Conservation (phyloP, 2,113 vertebrate species). For the Zapornia atra region DNA sequence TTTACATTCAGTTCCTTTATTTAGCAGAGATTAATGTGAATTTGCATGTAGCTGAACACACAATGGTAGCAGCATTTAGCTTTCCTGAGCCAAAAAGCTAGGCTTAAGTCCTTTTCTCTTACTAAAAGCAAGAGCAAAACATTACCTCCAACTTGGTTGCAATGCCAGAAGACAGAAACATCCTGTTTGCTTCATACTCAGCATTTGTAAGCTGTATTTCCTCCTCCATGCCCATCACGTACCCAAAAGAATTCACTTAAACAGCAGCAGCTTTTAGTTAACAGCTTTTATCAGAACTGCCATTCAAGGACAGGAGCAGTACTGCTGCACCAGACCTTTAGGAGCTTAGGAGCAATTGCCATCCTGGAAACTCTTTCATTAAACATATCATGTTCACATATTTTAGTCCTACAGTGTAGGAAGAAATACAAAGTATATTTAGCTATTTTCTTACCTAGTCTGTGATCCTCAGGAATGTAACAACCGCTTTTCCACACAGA, state of each 20-base stretch:
- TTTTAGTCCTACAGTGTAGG: fast-evolving
- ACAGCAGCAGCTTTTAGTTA: neutral
- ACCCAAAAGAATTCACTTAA: neutral
- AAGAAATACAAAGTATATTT: neutral
- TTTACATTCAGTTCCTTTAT: neutral
- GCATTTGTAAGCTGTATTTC: neutral
- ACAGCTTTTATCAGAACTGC: neutral
- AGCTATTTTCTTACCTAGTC: neutral
- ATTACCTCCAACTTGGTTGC: neutral
- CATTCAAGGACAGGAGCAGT: neutral
- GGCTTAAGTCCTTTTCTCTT: neutral
- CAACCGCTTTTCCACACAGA: neutral
- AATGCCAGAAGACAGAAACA: neutral
- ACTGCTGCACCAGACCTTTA: neutral
- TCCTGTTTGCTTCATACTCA: neutral
- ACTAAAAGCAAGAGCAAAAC: neutral
- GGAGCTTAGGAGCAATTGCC: neutral
- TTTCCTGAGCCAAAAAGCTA: neutral
- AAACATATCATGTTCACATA: neutral
- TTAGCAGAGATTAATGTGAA: neutral
- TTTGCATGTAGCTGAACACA: neutral
- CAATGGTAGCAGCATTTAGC: neutral
- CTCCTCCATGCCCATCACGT: neutral
- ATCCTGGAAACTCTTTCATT: neutral
- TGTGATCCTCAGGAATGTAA: neutral